Evolutionary conservation across 2,113 vertebrate genomes (phyloP).

Genomic region (human): DNA sequence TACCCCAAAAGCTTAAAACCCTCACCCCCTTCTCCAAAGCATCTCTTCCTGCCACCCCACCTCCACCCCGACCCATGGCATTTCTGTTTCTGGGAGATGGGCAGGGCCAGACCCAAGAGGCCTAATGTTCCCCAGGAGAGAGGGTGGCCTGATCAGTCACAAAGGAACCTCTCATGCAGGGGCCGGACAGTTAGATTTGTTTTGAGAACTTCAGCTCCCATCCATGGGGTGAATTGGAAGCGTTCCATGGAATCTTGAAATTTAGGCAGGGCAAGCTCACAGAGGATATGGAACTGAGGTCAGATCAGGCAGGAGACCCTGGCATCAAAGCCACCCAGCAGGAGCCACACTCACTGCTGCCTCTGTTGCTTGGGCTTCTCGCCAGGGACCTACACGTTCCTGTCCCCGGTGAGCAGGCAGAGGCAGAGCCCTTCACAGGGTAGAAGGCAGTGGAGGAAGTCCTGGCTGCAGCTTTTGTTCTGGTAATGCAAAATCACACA

Average conservation of each 20-base stretch:
- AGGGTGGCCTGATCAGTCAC: background rate
- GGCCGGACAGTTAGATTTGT: background rate
- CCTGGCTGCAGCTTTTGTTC: background rate
- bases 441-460: fast-evolving
- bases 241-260: background rate
- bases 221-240: background rate
- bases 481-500: background rate
- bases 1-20: too few species aligned
- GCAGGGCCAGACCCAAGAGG: background rate
- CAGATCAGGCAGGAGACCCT: background rate
- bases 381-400: background rate
- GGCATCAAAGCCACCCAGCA: background rate
- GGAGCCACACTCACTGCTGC: background rate
- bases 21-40: background rate
- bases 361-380: background rate
- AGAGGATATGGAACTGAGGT: background rate
- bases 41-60: background rate
- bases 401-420: background rate
- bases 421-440: background rate
- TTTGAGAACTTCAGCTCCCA: background rate
- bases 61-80: too few species aligned
- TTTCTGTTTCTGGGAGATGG: background rate
- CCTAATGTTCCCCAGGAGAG: background rate
- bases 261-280: background rate
- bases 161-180: too few species aligned